Evolutionary conservation across 2,113 vertebrate species (phyloP).

Genomic region (Saccopteryx bilineata): DNA sequence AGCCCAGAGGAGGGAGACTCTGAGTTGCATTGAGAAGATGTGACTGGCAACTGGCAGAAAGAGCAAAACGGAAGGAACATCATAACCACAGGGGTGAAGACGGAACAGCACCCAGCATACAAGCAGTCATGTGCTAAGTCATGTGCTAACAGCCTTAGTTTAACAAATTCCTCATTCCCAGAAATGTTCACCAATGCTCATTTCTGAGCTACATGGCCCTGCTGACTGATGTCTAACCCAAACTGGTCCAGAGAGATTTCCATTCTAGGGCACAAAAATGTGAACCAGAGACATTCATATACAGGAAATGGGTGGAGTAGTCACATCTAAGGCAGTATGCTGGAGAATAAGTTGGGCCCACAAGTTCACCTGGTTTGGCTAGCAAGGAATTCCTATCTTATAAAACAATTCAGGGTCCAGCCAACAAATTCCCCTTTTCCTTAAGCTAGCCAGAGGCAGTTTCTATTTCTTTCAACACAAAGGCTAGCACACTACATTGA

Average conservation of each 20-base stretch:
- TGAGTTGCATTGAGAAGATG: background rate
- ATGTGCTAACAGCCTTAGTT: background rate
- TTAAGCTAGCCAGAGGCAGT: background rate
- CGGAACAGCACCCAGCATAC: background rate
- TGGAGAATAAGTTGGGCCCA: background rate
- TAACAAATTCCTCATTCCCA: background rate
- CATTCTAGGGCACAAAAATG: background rate
- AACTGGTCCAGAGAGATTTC: background rate
- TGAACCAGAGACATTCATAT: background rate
- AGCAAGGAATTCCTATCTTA: background rate
- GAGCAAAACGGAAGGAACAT: background rate
- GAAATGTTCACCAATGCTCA: background rate
- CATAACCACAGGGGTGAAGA: background rate
- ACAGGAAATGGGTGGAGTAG: background rate
- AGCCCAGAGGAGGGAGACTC: accelerated
- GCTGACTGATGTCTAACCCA: background rate
- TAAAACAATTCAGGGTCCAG: background rate
- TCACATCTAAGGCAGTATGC: background rate
- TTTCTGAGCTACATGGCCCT: background rate
- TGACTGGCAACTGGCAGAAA: background rate
- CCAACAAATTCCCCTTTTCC: background rate
- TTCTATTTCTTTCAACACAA: background rate
- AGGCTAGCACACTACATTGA: background rate
- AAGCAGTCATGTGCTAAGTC: background rate
- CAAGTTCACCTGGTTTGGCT: background rate